phyloP scores from a whole-genome alignment of 2,113 vertebrate species.

The Phylloscopus trochilus region DNA sequence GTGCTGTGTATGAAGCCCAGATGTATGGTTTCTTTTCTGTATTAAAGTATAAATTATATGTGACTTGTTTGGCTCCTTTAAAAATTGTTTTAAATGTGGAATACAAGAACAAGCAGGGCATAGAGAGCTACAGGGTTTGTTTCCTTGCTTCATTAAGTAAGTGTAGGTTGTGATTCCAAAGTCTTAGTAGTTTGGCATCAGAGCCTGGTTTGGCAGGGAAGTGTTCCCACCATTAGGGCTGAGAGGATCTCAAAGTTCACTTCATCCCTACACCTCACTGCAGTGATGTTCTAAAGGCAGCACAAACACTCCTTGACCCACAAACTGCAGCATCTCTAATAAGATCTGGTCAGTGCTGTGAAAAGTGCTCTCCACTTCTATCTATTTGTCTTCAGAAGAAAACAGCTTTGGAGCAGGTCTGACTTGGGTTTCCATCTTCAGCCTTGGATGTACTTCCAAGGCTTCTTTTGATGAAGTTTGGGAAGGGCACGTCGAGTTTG shows the following conservation, averaged over 20 bases:
- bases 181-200: neutral
- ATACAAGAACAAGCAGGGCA: neutral
- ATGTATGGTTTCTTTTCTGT: conserved; percentile 54
- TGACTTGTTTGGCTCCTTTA: neutral
- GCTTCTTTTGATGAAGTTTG: neutral
- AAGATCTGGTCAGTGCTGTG: neutral
- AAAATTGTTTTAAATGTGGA: neutral
- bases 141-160: neutral
- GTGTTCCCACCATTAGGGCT: neutral
- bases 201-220: neutral
- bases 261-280: accelerated
- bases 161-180: neutral
- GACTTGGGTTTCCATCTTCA: neutral
- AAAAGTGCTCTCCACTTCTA: neutral
- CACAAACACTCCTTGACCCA: neutral
- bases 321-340: neutral
- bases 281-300: neutral
- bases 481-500: neutral
- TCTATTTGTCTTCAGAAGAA: neutral
- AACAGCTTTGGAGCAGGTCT: neutral
- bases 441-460: neutral
- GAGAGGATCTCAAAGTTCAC: neutral
- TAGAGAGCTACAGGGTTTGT: neutral
- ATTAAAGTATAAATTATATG: conserved; percentile 66
- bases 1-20: conserved; percentile 56